A percentile compares a stretch with the other conserved stretches of the same genome.
These are phyloP conservation scores for Dasyurus viverrinus DNA, from an alignment of 2,113 vertebrate species.

Conservation along the genomic window DNA sequence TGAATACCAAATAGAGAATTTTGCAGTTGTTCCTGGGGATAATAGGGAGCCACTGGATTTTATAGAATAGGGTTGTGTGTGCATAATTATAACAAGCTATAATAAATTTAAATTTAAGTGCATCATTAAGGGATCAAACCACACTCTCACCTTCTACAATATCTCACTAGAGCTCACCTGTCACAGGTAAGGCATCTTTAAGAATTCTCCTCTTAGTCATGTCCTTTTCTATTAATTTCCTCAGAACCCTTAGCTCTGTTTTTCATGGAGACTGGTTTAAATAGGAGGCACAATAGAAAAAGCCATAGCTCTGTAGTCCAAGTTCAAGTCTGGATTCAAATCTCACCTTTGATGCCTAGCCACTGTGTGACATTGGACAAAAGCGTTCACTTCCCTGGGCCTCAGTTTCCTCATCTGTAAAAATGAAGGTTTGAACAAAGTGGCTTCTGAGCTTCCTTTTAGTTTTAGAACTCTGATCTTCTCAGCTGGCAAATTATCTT, in stretches of 20 bases:
- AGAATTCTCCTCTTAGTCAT: neutral
- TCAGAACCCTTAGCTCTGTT: neutral
- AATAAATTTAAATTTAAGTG: neutral
- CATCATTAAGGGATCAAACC: neutral
- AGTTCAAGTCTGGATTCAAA: neutral
- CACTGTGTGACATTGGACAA: neutral
- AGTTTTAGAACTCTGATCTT: neutral
- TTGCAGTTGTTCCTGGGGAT: neutral
- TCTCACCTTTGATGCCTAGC: neutral
- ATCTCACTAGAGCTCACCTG: neutral
- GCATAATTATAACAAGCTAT: neutral
- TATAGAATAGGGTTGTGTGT: neutral
- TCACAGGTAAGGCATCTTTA: neutral
- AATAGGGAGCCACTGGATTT: neutral
- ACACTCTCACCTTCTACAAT: neutral
- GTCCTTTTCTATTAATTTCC: neutral
- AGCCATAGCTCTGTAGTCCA: neutral
- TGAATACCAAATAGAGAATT: neutral
- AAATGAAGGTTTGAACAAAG: neutral
- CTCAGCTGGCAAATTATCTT: neutral
- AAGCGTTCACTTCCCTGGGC: neutral
- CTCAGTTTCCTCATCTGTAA: neutral
- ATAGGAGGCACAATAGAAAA: neutral
- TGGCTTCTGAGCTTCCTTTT: neutral
- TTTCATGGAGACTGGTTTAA: neutral